Conservation (phyloP, 1,140 invertebrate genomes). For the Ips nitidus region DNA sequence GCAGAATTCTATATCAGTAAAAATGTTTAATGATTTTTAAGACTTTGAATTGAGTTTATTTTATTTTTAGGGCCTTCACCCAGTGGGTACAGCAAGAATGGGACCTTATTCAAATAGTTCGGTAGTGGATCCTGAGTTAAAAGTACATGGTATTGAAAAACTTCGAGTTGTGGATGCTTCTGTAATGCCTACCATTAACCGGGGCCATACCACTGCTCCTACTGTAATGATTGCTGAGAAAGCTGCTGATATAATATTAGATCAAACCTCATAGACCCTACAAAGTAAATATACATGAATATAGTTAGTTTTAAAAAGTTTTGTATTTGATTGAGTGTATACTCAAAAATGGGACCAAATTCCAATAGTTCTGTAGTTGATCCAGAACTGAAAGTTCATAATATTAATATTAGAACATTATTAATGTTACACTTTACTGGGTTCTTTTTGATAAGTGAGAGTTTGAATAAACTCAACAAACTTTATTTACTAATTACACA, state of each 20-base stretch:
- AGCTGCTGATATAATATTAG: slow-evolving; percentile 49
- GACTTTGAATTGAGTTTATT: too few relatives aligned
- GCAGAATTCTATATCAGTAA: slow-evolving; percentile 7
- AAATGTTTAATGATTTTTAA: too few relatives aligned
- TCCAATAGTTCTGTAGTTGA: neutral
- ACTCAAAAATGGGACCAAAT: too few relatives aligned
- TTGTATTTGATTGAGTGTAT: too few relatives aligned
- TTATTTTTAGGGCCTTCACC: slow-evolving; percentile 50
- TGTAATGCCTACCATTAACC: slow-evolving; percentile 45
- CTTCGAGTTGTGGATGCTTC: slow-evolving; percentile 56
- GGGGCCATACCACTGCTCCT: slow-evolving; percentile 55
- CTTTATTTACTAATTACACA: too few relatives aligned
- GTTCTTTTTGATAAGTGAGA: too few relatives aligned
- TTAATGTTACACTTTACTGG: too few relatives aligned
- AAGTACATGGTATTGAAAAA: slow-evolving; percentile 52
- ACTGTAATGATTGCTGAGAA: slow-evolving; percentile 60
- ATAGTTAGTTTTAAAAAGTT: too few relatives aligned
- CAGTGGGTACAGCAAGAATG: slow-evolving; percentile 63
- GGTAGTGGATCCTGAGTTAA: slow-evolving; percentile 54
- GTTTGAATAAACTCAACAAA: too few relatives aligned
- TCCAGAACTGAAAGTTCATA: neutral
- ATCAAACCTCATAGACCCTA: neutral
- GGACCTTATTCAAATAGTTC: slow-evolving; percentile 54
- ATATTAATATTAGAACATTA: neutral
- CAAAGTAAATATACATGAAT: too few relatives aligned